These are phyloP conservation scores for Cinclus cinclus DNA, from an alignment of 2,113 vertebrate genomes.

Conservation along the genomic window DNA sequence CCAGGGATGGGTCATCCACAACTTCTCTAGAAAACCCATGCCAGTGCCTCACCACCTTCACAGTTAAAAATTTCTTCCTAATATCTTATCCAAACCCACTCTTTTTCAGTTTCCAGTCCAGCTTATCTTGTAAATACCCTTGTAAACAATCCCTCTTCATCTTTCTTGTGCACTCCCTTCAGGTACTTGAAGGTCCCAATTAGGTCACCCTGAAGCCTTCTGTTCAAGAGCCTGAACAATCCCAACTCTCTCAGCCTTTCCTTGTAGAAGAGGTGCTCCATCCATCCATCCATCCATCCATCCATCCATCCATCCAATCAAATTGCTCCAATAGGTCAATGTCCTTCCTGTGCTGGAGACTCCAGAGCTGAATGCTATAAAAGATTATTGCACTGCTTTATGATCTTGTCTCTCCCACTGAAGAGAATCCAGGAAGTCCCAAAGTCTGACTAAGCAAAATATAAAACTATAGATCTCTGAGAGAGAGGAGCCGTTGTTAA, in stretches of 20 bases:
- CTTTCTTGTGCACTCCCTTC: neutral
- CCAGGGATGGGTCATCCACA: neutral
- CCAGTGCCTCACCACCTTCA: no score
- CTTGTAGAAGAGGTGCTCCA: neutral
- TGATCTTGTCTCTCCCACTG: neutral
- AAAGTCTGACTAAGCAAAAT: neutral
- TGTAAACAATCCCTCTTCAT: no score
- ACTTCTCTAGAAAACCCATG: neutral
- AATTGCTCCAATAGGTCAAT: neutral
- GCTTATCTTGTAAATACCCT: neutral
- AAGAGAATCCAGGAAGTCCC: neutral
- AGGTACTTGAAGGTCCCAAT: neutral
- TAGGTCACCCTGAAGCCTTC: neutral
- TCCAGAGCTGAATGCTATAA: neutral
- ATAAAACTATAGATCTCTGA: neutral
- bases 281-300: no score
- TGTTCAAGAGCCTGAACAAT: neutral
- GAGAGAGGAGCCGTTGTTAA: neutral
- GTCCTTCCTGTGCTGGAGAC: no score
- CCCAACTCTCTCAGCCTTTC: neutral
- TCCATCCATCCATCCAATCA: neutral
- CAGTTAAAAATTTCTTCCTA: neutral
- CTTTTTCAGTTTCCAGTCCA: neutral
- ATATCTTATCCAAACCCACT: neutral
- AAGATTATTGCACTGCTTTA: neutral